A percentile compares a stretch with the other conserved stretches of the same genome.
Conservation (phyloP, 2,888 invertebrate genomes). For the Trissolcus japonicus region DNA sequence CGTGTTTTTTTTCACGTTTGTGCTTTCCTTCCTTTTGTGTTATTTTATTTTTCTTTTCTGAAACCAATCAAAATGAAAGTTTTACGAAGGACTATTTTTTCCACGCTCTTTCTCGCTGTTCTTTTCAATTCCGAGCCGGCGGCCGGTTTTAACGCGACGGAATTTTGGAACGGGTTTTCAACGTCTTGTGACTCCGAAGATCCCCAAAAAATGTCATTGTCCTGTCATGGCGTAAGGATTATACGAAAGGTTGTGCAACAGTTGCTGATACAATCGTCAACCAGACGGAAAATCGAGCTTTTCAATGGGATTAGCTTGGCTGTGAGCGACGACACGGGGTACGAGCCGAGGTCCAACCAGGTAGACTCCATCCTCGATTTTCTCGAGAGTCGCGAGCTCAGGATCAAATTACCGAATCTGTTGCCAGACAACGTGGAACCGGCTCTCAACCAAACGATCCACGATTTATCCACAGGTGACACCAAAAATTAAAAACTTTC, state of each 20-base stretch:
- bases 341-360: constrained; percentile 73
- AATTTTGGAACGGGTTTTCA: constrained; percentile 64
- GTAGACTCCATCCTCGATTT: constrained; percentile 82
- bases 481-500: not conserved
- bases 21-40: constrained; percentile 3
- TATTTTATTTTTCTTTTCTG: not conserved
- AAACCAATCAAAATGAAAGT: constrained; percentile 30
- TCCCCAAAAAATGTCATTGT: constrained; percentile 72
- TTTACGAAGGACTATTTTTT: constrained; percentile 26
- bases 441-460: constrained; percentile 78
- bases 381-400: constrained; percentile 84
- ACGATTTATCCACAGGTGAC: constrained; percentile 76
- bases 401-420: constrained; percentile 83
- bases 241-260: constrained; percentile 78
- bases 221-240: constrained; percentile 78
- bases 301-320: constrained; percentile 82
- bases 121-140: constrained; percentile 27
- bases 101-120: constrained; percentile 44
- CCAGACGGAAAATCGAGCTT: constrained; percentile 78
- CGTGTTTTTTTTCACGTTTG: too few relatives aligned
- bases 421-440: constrained; percentile 82
- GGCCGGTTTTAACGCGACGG: constrained; percentile 33
- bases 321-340: constrained; percentile 77
- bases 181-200: constrained; percentile 62
- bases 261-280: constrained; percentile 77